phyloP scores from a whole-genome alignment of 2,797 vertebrate genomes.

The Uromys caudimaculatus region DNA sequence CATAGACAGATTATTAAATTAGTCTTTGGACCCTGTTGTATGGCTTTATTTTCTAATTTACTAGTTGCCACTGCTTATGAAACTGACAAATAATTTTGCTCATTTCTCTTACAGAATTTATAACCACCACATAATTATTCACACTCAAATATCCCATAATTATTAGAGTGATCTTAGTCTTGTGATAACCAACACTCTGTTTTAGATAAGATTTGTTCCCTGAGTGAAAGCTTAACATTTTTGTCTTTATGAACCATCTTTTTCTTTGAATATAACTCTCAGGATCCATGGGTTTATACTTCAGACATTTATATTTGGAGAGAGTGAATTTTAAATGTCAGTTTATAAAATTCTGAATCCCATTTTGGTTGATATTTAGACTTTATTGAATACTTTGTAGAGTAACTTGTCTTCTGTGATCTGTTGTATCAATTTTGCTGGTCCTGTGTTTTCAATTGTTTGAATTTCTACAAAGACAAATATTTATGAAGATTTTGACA shows the following conservation, averaged over 20 bases:
- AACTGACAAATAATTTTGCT: background rate
- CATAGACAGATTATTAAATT: background rate
- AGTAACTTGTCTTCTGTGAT: background rate
- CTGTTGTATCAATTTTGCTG: background rate
- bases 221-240: background rate
- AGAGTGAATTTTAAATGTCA: background rate
- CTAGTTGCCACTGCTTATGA: background rate
- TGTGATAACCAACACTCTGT: background rate
- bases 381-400: background rate
- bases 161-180: background rate
- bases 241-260: background rate
- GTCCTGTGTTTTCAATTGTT: background rate
- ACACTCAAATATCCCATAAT: background rate
- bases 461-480: background rate
- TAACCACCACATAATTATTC: background rate
- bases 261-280: background rate
- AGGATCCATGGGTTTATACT: background rate
- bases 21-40: background rate
- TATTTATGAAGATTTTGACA: background rate
- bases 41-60: background rate
- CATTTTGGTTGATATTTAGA: background rate
- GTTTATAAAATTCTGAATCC: background rate
- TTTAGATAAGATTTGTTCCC: background rate
- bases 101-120: background rate
- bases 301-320: background rate